These are phyloP conservation scores for Eristalis intricaria DNA, from an alignment of 2,888 invertebrate genomes.

Conservation along the genomic window DNA sequence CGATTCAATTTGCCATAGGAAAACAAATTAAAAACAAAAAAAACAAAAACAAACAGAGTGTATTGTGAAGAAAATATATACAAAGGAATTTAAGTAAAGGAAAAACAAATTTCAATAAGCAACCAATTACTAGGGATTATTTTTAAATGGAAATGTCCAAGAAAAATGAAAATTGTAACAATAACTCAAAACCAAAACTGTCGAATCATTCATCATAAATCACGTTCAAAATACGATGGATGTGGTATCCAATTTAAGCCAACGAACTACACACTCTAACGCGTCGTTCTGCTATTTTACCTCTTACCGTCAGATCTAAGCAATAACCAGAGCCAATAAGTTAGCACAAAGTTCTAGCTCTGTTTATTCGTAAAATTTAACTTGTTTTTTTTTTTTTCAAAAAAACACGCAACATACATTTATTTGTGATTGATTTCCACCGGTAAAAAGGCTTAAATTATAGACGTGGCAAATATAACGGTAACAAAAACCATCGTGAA, in stretches of 20 bases:
- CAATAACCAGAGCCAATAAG: background rate
- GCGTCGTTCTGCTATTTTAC: constrained; percentile 16
- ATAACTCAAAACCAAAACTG: background rate
- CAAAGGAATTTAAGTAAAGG: background rate
- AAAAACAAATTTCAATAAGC: background rate
- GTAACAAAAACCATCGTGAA: constrained; percentile 21
- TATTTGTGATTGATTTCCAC: background rate
- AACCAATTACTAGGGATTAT: background rate
- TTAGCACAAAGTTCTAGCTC: background rate
- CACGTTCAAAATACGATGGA: constrained; percentile 35
- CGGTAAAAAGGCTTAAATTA: background rate
- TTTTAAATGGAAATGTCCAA: background rate
- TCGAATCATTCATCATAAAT: constrained; percentile 8
- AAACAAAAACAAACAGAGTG: too few species aligned
- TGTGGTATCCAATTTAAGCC: constrained; percentile 3
- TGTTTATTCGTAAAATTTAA: background rate
- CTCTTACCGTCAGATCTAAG: background rate
- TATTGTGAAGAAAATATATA: background rate
- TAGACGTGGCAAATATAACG: background rate
- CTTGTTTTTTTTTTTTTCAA: background rate
- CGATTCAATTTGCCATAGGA: constrained; percentile 25
- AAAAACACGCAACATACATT: background rate
- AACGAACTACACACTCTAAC: constrained; percentile 7
- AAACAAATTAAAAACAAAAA: constrained; percentile 31
- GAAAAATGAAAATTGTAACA: background rate